Conservation (phyloP, 2,113 vertebrate genomes). For the Sula dactylatra region DNA sequence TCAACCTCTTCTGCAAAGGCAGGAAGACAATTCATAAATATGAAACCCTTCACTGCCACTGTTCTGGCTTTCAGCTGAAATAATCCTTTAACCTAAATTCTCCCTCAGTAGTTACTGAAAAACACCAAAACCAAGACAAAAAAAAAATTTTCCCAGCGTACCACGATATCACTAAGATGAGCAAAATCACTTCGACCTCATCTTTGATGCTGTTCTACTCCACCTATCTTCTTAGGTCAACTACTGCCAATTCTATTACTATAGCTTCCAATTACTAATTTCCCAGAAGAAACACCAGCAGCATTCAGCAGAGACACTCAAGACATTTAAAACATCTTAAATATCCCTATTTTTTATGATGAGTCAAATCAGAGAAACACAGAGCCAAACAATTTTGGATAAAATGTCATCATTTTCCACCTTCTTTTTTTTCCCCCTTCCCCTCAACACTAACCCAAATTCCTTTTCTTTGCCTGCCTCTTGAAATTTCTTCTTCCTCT, state of each 20-base stretch:
- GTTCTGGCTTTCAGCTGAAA: background rate
- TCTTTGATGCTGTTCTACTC: background rate
- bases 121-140: background rate
- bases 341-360: background rate
- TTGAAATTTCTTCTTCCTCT: background rate
- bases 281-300: background rate
- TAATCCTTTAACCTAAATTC: background rate
- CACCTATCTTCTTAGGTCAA: background rate
- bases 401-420: background rate
- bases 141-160: background rate
- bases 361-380: background rate
- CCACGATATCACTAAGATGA: background rate
- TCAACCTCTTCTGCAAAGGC: background rate
- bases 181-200: background rate
- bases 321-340: background rate
- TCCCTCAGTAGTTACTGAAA: background rate
- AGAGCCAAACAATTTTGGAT: background rate
- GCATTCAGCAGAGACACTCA: background rate
- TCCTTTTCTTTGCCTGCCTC: background rate
- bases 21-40: background rate
- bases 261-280: background rate
- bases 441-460: background rate
- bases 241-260: background rate
- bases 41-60: background rate
- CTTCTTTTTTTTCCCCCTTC: fast-evolving